These are phyloP conservation scores for Spatulosminthurus flaviceps DNA, from an alignment of 2,888 invertebrate species.

Conservation along the genomic window DNA sequence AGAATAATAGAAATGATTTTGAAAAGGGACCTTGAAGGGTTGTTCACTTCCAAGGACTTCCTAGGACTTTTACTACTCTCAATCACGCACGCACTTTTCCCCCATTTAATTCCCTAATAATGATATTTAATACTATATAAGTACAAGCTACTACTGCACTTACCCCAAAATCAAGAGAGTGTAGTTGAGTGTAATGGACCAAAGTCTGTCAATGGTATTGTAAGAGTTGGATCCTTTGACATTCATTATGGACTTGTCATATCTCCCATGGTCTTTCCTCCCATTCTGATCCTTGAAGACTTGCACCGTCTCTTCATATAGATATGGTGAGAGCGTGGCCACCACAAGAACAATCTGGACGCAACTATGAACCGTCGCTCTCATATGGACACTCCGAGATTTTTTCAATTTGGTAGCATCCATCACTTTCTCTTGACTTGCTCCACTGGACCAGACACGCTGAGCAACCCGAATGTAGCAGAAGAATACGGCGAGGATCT, in stretches of 20 bases:
- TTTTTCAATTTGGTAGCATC: conserved; percentile 59
- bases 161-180: conserved; percentile 60
- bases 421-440: conserved; percentile 59
- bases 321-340: conserved; percentile 57
- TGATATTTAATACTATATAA: not conserved
- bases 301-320: conserved; percentile 59
- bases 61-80: not conserved
- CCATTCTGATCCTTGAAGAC: conserved; percentile 46
- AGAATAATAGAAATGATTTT: not conserved
- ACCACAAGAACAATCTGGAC: conserved; percentile 60
- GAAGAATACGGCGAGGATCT: conserved; percentile 57
- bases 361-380: conserved; percentile 60
- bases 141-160: conserved; percentile 18
- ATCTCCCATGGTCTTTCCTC: conserved; percentile 22
- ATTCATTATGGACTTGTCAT: not conserved
- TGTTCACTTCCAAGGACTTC: conserved; percentile 12
- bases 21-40: conserved; percentile 22
- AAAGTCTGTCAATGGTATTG: conserved; percentile 48
- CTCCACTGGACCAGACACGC: conserved; percentile 60
- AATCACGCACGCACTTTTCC: not conserved
- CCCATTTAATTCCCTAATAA: not conserved
- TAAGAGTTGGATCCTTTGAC: conserved; percentile 3
- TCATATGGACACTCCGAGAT: conserved; percentile 57
- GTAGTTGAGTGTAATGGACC: conserved; percentile 61
- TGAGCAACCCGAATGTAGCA: conserved; percentile 62